Evolutionary conservation across 2,797 vertebrate genomes (phyloP).

Genomic region (Holocentrus rufus): DNA sequence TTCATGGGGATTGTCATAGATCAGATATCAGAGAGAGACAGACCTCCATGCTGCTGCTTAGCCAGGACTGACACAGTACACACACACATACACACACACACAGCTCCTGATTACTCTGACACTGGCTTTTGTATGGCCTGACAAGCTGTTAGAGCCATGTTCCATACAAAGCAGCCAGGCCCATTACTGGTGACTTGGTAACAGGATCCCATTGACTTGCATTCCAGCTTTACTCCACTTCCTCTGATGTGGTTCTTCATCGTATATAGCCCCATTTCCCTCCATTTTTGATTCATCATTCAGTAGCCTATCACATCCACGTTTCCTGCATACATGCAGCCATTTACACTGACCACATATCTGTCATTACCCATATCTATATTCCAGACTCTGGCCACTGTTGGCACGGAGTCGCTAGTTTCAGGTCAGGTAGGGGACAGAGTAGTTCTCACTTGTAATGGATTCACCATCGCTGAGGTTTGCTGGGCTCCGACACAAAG

Average conservation of each 20-base stretch:
- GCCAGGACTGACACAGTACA: slow-evolving; percentile 51
- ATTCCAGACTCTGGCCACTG: slow-evolving; percentile 66
- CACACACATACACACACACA: slow-evolving; percentile 38
- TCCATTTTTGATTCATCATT: slow-evolving; percentile 71
- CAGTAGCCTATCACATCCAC: slow-evolving; percentile 69
- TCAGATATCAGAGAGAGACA: slow-evolving; percentile 73
- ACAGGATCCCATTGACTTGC: slow-evolving; percentile 63
- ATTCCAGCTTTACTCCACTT: slow-evolving; percentile 55
- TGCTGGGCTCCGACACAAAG: slow-evolving; percentile 71
- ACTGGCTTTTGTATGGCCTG: slow-evolving; percentile 62
- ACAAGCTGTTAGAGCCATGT: slow-evolving; percentile 65
- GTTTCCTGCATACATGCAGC: slow-evolving; percentile 72
- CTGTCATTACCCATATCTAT: slow-evolving; percentile 74
- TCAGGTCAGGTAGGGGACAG: slow-evolving; percentile 78
- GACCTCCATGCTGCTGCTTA: slow-evolving; percentile 70
- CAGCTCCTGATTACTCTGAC: slow-evolving; percentile 62
- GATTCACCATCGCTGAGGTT: slow-evolving; percentile 77
- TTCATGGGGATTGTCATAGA: slow-evolving; percentile 73
- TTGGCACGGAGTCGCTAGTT: slow-evolving; percentile 63
- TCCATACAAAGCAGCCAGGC: slow-evolving; percentile 54
- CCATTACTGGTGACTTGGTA: slow-evolving; percentile 64
- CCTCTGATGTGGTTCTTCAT: slow-evolving; percentile 70
- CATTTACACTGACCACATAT: slow-evolving; percentile 68
- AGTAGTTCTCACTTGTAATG: slow-evolving; percentile 73
- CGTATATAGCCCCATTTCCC: slow-evolving; percentile 59